Conservation (phyloP, 2,113 vertebrate species). For the Petromus typicus region DNA sequence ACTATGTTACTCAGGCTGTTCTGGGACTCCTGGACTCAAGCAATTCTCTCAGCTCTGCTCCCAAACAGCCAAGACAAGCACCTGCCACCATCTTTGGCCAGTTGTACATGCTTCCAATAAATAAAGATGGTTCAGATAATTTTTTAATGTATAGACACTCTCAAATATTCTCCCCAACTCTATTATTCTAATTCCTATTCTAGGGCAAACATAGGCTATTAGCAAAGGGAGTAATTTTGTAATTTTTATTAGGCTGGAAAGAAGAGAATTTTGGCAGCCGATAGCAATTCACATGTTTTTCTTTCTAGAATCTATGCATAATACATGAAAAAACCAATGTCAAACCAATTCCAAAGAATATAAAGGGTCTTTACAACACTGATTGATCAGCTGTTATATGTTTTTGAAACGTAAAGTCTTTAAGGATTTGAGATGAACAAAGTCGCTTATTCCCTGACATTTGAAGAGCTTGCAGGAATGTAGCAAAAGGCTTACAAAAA, state of each 20-base stretch:
- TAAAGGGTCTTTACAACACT: background rate
- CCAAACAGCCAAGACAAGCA: background rate
- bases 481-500: background rate
- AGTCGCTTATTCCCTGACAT: slow-evolving; percentile 16
- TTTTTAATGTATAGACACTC: background rate
- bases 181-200: slow-evolving; percentile 31
- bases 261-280: slow-evolving; percentile 44
- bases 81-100: background rate
- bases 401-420: slow-evolving; percentile 57
- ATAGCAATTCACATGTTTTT: slow-evolving; percentile 26
- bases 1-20: background rate
- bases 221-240: slow-evolving; percentile 49
- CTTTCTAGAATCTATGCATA: slow-evolving; percentile 52
- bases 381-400: background rate
- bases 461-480: background rate
- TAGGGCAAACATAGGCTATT: background rate
- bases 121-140: background rate
- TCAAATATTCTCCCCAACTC: slow-evolving; percentile 28
- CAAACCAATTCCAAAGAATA: slow-evolving; percentile 13
- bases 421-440: slow-evolving; percentile 46
- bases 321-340: slow-evolving; percentile 37
- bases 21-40: background rate
- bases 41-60: background rate
- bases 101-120: background rate
- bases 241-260: slow-evolving; percentile 35